Base-by-base conservation (phyloP, 2,113 vertebrate genomes). In the Oreochromis niloticus region DNA sequence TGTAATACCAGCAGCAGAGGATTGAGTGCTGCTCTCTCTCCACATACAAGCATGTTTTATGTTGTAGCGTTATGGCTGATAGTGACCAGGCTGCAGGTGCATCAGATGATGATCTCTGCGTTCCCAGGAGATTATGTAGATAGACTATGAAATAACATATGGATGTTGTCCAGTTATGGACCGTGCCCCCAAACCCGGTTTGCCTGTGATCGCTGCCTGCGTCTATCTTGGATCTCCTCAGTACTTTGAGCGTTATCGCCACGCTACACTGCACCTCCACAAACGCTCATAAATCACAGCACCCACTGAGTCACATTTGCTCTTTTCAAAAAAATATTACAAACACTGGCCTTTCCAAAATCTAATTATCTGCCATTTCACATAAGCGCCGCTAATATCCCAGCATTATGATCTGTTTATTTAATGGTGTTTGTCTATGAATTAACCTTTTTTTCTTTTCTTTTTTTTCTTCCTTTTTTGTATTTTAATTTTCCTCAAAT, bases 301-400 rank as follows among this genome's bases (percentile, higher is more conserved):
- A 27, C 55, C 78, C 85, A 13, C 85, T 9, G 36, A 93, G 90
- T 94, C 94, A 93, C 92, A 88, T 85, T 89, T 95, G 94, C 93
- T 95, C 94, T 95, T 95, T 96, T 95, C 91, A 95, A 93, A 95
- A 93, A 93, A 95, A 92, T 93, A 95, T 95, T 95, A 93, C 94
- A 95, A 95, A 94, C 93, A 88, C 48, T 94, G 93, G 94, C 95
- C 94, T 95, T 95, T 95, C 71, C 82, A 54, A 93, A 92, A 92
- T 91, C 94, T 95, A 94, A 95, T 95, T 91, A 94, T 94, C 87
- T 95, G 94, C 88, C 89, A 48, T 94, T 86, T 92, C 90, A 83
- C 57, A 92, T 90, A 90, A 93, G 91, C 87, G 27, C 61, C 2
- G 75, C 86, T 88, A 90, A 84, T 88, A 83, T 91, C 87, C 46